Evolutionary conservation across 2,888 invertebrate genomes (phyloP).

Genomic region (Dexiosoma caninum): DNA sequence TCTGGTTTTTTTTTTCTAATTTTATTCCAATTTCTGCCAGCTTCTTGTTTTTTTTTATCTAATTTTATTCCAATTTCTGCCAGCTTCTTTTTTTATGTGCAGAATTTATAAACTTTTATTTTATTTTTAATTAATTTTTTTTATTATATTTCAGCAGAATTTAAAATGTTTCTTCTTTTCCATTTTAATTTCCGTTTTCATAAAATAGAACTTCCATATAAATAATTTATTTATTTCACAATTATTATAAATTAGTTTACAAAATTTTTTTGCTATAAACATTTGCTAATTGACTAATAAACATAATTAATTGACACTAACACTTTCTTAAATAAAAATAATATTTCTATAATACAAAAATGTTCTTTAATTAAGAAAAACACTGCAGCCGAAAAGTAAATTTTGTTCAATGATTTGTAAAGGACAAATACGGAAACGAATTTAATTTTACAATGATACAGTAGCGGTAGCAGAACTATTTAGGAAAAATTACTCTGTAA

Average conservation of each 20-base stretch:
- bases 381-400: no score
- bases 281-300: constrained; percentile 74
- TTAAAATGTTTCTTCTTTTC: no score
- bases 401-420: no score
- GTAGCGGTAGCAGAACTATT: no score
- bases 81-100: no score
- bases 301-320: constrained; percentile 45
- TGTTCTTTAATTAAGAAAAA: background rate
- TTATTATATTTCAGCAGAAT: no score
- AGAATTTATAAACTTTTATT: constrained; percentile 3
- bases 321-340: background rate
- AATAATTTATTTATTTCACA: constrained; percentile 54
- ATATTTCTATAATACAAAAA: constrained; percentile 24
- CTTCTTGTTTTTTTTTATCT: no score
- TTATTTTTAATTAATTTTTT: constrained; percentile 21
- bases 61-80: no score
- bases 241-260: constrained; percentile 27
- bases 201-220: constrained; percentile 37
- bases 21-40: no score
- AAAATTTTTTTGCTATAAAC: constrained; percentile 54
- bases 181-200: constrained; percentile 13
- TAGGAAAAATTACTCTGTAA: no score
- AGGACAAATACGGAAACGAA: no score
- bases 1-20: background rate
- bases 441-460: no score